Evolutionary conservation across 2,113 vertebrate species (phyloP).

Genomic region (Elephantulus edwardii): DNA sequence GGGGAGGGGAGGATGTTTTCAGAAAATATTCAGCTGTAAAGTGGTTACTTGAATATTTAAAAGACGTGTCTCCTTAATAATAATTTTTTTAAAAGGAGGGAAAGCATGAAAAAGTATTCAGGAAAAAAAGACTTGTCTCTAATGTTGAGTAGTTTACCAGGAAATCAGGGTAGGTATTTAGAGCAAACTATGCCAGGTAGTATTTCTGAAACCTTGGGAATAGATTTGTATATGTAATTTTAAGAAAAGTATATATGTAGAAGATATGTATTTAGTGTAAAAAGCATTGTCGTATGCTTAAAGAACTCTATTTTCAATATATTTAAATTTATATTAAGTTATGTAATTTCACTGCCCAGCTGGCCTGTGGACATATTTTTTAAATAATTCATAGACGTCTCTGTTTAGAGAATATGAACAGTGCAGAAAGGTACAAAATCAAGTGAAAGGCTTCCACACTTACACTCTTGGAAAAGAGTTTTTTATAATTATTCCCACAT

Average conservation of each 20-base stretch:
- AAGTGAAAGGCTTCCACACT: constrained; percentile 15
- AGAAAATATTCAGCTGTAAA: constrained; percentile 45
- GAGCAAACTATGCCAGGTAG: constrained; percentile 49
- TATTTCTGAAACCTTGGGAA: constrained; percentile 72
- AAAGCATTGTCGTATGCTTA: constrained; percentile 7
- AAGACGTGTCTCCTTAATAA: constrained; percentile 21
- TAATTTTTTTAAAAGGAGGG: too few relatives aligned
- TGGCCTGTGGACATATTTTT: not conserved
- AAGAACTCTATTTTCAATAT: constrained; percentile 15
- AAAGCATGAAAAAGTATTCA: too few relatives aligned
- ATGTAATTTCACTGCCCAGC: constrained; percentile 32
- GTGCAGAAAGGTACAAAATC: constrained; percentile 2
- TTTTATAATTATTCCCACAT: constrained; percentile 42
- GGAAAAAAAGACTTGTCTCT: constrained; percentile 29
- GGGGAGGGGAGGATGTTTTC: constrained; percentile 14
- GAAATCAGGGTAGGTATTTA: constrained; percentile 57
- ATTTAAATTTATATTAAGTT: constrained; percentile 57
- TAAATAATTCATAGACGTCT: not conserved
- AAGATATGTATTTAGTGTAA: constrained; percentile 48
- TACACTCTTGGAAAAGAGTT: constrained; percentile 7
- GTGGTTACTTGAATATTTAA: constrained; percentile 57
- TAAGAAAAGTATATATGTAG: constrained; percentile 26
- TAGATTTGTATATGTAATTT: constrained; percentile 44
- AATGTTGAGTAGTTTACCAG: constrained; percentile 55
- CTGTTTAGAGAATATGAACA: not conserved